Evolutionary conservation across 2,797 vertebrate species (phyloP), one percentile per base, ranked within the genome.

Genomic region (Pangasius sanitwongsei): DNA sequence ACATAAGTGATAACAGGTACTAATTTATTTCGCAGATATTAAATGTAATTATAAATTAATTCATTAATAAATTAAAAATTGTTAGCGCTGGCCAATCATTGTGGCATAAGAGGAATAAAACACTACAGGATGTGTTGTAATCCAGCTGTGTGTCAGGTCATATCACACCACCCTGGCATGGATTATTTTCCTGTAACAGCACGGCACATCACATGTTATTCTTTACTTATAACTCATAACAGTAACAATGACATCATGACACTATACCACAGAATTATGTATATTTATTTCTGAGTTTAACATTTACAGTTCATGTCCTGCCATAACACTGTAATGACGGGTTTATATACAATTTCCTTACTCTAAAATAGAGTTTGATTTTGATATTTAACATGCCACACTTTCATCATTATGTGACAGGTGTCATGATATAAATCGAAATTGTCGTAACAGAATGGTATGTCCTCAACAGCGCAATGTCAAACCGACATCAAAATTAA

Each of bases 221-320:
- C 25, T 25, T 50, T 77, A 16, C 25, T 77, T 77, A 77, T 77
- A 50, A 50, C 77, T 55, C 16, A 18, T 31, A 20, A 55, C n/a
- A 55, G 8, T 55, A 80, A 80, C 77, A 80, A 31, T 80, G n/a
- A 80, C 77, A 55, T 55, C 75, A 53, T 53, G 28, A 78, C 48
- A 53, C 48, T 53, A 78, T 53, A 18, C 1, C 48, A 53, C 44
- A 78, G 16, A 53, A 55, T 34, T 55, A 55, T 20, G 7, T 20
- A 53, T 31, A 78, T 31, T 53, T 78, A 53, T 78, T 55, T 55
- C 12, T 25, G 31, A 81, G 8, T 37, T 57, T 12, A 57, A 37
- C 34, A 81, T 37, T 34, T 37, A 57, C 55, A 34, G 3, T 34
- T 34, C 0, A 81, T 81, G 28, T 78, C 75, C 23, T 37, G 78